Evolutionary conservation across 2,113 vertebrate species (phyloP).

Genomic region (Centropus unirufus): DNA sequence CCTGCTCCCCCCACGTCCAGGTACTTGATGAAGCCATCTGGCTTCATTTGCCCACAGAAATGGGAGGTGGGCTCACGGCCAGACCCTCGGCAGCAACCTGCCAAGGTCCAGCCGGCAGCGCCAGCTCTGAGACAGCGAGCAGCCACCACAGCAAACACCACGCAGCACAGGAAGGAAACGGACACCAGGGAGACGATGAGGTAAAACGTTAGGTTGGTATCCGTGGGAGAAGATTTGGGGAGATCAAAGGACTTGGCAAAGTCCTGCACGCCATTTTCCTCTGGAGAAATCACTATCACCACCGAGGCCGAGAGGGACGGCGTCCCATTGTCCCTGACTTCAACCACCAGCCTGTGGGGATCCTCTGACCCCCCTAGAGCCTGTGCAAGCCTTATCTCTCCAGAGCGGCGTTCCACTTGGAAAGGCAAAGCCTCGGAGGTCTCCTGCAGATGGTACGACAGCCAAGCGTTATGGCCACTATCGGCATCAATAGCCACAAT

Average conservation of each 20-base stretch:
- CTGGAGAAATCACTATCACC: conserved; percentile 78
- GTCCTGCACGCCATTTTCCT: conserved; percentile 77
- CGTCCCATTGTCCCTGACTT: conserved; percentile 85
- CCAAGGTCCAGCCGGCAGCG: conserved; percentile 66
- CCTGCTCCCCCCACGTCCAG: conserved; percentile 87
- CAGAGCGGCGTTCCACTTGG: conserved; percentile 80
- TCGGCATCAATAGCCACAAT: conserved; percentile 87
- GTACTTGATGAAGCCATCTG: conserved; percentile 89
- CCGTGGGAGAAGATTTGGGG: conserved; percentile 68
- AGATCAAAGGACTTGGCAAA: conserved; percentile 73
- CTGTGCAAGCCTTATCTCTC: conserved; percentile 83
- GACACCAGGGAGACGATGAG: conserved; percentile 86
- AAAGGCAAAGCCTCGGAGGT: conserved; percentile 79
- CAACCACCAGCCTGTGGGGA: conserved; percentile 78
- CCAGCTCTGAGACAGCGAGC: conserved; percentile 80
- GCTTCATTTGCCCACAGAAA: conserved; percentile 86
- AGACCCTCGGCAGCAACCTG: conserved; percentile 77
- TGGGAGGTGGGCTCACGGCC: conserved; percentile 80
- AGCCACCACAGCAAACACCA: conserved; percentile 80
- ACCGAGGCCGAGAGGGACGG: conserved; percentile 80
- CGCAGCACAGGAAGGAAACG: conserved; percentile 82
- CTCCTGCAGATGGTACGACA: conserved; percentile 84
- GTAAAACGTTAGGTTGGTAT: conserved; percentile 83
- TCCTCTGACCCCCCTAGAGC: conserved; percentile 79
- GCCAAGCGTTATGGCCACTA: conserved; percentile 90